Evolutionary conservation across 1,140 invertebrate species (phyloP), one percentile per base, ranked within the genome.

Genomic region (Drosophila bocki): DNA sequence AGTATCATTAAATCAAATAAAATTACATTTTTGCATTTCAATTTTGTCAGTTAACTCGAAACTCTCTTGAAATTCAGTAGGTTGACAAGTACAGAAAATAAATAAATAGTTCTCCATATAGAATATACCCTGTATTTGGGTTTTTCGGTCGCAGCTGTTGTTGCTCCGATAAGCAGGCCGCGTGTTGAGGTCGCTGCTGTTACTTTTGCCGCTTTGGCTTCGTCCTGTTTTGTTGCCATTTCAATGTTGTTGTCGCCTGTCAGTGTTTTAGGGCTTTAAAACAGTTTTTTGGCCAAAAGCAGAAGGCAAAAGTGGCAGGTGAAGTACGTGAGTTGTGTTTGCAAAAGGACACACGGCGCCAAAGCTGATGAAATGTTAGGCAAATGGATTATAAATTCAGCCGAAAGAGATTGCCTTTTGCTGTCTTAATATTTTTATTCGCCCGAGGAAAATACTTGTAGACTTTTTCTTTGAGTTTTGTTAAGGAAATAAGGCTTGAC

Each of bases 111-210:
- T 51, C 11, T 7, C 11, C 0, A 12, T 32, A 7, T 51, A 1
- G n/a, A 33, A 17, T 3, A 22, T 26, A 3, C 6, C 41, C 62
- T 60, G 50, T 54, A 60, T 76, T 50, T 69, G 48, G 53, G 26
- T 50, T 35, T 61, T 33, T 44, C 22, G 80, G 64, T 17, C 70
- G 67, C 81, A 90, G 81, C 82, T 86, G 82, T 85, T 85, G 61
- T 85, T 85, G 78, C 51, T 51, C 67, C 78, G 82, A 85, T 85
- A 85, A 85, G 82, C 82, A 67, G 42, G 69, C 64, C 68, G 64
- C 82, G 61, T 75, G 82, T 78, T 85, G 68, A 67, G 82, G 68
- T 85, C 76, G 56, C 41, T 51, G 60, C 60, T 78, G 44, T 53
- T 62, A 50, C 61, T 78, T 69, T 62, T 78, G 64, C 29, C 51